Base-by-base conservation (phyloP, 1,140 invertebrate genomes). In the Brachionus paranguensis region DNA sequence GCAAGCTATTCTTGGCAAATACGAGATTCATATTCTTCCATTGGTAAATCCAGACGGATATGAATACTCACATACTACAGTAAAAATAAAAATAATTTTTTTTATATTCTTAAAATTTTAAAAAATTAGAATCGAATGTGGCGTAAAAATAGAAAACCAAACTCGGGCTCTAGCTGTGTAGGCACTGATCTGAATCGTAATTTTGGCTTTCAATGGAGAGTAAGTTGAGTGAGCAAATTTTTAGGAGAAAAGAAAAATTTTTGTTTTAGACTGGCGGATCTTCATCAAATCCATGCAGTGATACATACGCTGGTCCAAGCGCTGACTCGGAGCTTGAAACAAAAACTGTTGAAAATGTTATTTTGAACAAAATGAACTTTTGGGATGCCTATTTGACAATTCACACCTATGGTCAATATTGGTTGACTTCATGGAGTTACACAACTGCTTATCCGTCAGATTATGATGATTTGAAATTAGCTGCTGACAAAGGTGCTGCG, bases 81-180 rank as follows among this genome's bases (percentile, higher is more conserved):
- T 83, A 68, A 41, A 37, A 27, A 41, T 81, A 12, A 29, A 24
- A 78, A 14, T 43, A 37, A 37, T 6, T 37, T 7, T 37, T 37
- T 37, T 37, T 37, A 0, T 6, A 7, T 37, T 7, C 7, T 37
- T 37, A 7, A 37, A 37, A 37, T 47, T 33, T 68, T 68, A 5
- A 47, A 33, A 20, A 43, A 41, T 37, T n/a, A 84, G 70, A 47
- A 29, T 17, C 81, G 85, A 43, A 79, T 86, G 81, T 86, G 85
- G 85, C 37, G 85, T 14, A 86, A 86, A 60, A 85, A 74, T 37
- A 55, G 85, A 43, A n/a, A 24, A 27, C 85, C 79, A 79, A 65
- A 64, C 24, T 45, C 60, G 1, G 68, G 68, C 14, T 47, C 64
- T 17, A 72, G 68, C 33, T 86, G 85, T 74, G 12, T 55, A 4